Evolutionary conservation across 2,113 vertebrate species (phyloP).

Genomic region (Microtus montanus): DNA sequence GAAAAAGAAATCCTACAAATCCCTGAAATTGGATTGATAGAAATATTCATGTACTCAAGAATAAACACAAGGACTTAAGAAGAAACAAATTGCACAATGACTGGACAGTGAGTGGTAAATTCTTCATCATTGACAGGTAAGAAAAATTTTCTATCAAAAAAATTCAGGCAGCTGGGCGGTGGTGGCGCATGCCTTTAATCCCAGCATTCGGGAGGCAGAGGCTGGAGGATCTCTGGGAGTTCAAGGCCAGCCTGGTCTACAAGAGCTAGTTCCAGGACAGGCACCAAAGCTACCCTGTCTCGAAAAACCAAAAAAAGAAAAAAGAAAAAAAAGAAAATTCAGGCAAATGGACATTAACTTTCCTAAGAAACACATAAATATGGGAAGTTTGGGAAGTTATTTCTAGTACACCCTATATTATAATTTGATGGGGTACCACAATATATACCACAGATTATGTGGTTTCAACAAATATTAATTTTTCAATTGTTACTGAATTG

Average conservation of each 20-base stretch:
- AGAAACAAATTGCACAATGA: conserved; percentile 38
- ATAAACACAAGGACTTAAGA: not conserved
- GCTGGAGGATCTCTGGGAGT: no score
- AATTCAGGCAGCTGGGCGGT: not conserved
- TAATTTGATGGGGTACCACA: not conserved
- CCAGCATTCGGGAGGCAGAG: no score
- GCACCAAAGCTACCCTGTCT: no score
- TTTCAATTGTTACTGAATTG: not conserved
- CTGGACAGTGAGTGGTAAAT: not conserved
- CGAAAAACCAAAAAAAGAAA: no score
- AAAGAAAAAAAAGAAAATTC: not conserved
- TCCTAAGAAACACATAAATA: not conserved
- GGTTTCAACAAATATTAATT: not conserved
- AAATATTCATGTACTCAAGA: conserved; percentile 32
- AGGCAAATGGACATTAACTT: conserved; percentile 23
- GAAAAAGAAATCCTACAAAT: not conserved
- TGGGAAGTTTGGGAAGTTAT: not conserved
- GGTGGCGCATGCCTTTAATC: no score
- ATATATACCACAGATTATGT: not conserved
- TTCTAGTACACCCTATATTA: not conserved
- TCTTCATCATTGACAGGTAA: not conserved
- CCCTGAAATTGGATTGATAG: conserved; percentile 5
- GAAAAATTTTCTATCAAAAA: conserved; percentile 30
- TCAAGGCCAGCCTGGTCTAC: no score
- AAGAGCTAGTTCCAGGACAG: no score